Conservation (phyloP, 2,113 vertebrate genomes). For the Gavialis gangeticus region DNA sequence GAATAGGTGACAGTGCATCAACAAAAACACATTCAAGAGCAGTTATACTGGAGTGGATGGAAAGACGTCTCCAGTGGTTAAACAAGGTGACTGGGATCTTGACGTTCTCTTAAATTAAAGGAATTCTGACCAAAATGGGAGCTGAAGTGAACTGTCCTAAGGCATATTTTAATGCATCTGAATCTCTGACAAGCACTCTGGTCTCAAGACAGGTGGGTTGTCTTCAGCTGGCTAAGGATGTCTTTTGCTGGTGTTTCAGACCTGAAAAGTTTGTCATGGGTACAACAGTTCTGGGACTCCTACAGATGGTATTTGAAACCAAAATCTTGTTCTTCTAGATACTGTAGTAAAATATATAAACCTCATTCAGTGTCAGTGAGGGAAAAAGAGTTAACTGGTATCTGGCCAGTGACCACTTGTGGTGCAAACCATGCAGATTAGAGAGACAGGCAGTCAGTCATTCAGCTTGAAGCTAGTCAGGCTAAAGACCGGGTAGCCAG, state of each 20-base stretch:
- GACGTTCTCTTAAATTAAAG: neutral
- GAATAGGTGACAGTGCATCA: neutral
- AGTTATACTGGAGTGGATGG: neutral
- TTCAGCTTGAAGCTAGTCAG: no score
- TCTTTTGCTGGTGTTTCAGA: neutral
- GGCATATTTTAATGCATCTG: neutral
- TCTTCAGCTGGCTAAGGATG: neutral
- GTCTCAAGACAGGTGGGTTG: neutral
- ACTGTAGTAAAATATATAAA: neutral
- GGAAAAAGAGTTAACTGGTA: no score
- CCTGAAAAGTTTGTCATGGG: slow-evolving; percentile 16
- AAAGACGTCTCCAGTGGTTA: neutral
- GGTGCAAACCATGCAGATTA: no score
- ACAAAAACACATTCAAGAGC: neutral
- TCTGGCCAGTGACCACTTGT: no score
- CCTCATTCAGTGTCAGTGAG: no score
- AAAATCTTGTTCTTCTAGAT: slow-evolving; percentile 32
- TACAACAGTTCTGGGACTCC: neutral
- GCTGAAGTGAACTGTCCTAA: neutral
- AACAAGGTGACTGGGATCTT: neutral
- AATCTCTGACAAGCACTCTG: neutral
- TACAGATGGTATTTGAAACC: neutral
- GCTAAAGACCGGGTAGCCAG: no score
- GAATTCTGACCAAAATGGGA: neutral
- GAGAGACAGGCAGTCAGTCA: no score